Percentiles rank a stretch among this genome's conserved stretches.
phyloP scores from a whole-genome alignment of 2,797 vertebrate genomes.

The Hoplostethus mediterraneus region DNA sequence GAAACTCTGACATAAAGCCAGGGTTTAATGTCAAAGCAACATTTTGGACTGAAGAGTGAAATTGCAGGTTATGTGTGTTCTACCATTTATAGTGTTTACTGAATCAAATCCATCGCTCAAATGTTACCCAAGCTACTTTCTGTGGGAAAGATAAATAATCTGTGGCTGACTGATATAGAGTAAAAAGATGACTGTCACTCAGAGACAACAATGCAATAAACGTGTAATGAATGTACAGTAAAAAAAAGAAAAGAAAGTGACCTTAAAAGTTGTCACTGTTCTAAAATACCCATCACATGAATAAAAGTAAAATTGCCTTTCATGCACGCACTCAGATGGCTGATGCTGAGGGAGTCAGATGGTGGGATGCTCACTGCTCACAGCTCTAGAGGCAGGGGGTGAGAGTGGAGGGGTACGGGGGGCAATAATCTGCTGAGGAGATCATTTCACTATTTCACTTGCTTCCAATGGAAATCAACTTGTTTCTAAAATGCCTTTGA shows the following conservation, averaged over 20 bases:
- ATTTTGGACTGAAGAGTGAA: conserved; percentile 37
- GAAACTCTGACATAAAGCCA: conserved; percentile 51
- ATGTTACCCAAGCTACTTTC: conserved; percentile 41
- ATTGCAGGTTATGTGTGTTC: conserved; percentile 50
- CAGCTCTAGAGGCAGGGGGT: conserved; percentile 30
- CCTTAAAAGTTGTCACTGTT: conserved; percentile 12
- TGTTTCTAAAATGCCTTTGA: no score
- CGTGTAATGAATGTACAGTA: conserved; percentile 30
- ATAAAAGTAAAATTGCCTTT: conserved; percentile 15
- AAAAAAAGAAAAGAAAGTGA: conserved; percentile 24
- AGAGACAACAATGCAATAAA: conserved; percentile 32
- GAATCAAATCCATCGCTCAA: conserved; percentile 52
- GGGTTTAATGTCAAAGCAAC: conserved; percentile 26
- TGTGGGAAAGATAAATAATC: conserved; percentile 14
- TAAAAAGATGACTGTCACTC: conserved; percentile 51
- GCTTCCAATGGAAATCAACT: no score
- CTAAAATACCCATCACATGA: conserved; percentile 22
- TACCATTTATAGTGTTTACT: conserved; percentile 53
- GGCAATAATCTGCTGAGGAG: no score
- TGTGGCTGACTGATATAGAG: no score
- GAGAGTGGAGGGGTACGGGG: neutral
- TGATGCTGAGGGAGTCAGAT: conserved; percentile 51
- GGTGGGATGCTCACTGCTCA: conserved; percentile 71
- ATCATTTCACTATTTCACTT: no score
- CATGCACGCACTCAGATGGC: conserved; percentile 63